A percentile compares a stretch with the other conserved stretches of the same genome.
These are phyloP conservation scores for Rhinatrema bivittatum DNA, from an alignment of 2,797 vertebrate genomes.

Conservation along the genomic window DNA sequence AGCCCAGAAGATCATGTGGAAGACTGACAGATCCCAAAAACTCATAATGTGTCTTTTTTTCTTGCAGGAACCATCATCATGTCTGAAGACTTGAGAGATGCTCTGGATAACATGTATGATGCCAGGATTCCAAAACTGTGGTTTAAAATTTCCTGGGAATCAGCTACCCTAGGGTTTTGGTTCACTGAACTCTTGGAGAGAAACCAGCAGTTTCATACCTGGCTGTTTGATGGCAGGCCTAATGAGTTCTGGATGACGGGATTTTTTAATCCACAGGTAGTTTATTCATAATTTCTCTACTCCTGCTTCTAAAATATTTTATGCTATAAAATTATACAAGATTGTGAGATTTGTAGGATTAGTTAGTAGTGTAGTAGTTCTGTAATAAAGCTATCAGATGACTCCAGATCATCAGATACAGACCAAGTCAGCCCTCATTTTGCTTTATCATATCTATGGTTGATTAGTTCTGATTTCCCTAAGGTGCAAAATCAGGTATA, in stretches of 20 bases:
- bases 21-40: no score
- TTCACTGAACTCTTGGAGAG: slow-evolving; percentile 76
- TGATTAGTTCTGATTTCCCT: no score
- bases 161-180: slow-evolving; percentile 75
- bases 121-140: slow-evolving; percentile 67
- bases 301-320: background rate
- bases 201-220: slow-evolving; percentile 70
- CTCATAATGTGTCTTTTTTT: no score
- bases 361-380: no score
- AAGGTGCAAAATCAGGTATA: no score
- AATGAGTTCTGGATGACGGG: slow-evolving; percentile 77
- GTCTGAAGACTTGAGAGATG: slow-evolving; percentile 74
- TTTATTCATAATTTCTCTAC: background rate
- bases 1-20: no score
- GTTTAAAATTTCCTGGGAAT: slow-evolving; percentile 75
- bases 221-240: slow-evolving; percentile 61
- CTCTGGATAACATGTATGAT: slow-evolving; percentile 70
- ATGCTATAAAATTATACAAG: background rate
- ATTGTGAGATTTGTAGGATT: no score
- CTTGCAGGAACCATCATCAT: slow-evolving; percentile 70
- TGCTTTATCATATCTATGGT: no score
- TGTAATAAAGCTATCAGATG: no score
- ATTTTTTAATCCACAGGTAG: slow-evolving; percentile 80
- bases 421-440: no score
- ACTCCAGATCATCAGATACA: no score